Conservation (phyloP, 2,797 vertebrate genomes). For the Poeciliopsis paucimaculata region DNA sequence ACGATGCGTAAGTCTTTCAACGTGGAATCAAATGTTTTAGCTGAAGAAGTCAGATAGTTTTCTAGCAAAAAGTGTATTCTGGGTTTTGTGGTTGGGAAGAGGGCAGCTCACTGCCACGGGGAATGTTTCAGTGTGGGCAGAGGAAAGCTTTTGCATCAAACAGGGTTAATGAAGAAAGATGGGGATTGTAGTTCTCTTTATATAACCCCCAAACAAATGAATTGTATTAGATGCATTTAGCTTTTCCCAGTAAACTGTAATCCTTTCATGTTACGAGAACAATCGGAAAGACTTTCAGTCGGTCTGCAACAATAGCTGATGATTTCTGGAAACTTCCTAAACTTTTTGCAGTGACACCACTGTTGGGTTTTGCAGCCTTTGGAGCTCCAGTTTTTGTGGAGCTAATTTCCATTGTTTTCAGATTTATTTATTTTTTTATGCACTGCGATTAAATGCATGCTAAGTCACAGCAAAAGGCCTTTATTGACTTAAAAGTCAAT, state of each 20-base stretch:
- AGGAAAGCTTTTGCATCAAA: background rate
- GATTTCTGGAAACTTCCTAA: background rate
- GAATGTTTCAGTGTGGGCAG: background rate
- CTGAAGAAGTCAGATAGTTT: background rate
- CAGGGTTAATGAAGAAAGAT: constrained; percentile 2
- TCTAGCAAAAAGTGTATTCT: background rate
- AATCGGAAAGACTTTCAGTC: background rate
- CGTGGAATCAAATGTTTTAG: background rate
- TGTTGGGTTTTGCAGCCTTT: background rate
- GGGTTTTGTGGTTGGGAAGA: background rate
- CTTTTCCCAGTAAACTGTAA: background rate
- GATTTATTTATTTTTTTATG: background rate
- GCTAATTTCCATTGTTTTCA: background rate
- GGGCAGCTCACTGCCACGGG: too few species aligned
- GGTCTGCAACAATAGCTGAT: background rate
- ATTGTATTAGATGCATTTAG: background rate
- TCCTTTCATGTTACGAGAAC: background rate
- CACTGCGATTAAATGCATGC: background rate
- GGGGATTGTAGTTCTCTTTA: background rate
- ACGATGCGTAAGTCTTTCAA: constrained; percentile 77
- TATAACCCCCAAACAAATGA: background rate
- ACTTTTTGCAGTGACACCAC: background rate
- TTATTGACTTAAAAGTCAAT: background rate
- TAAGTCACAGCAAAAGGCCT: background rate
- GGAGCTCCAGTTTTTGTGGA: background rate